phyloP scores from a whole-genome alignment of 2,888 invertebrate species.

The Carcina quercana region DNA sequence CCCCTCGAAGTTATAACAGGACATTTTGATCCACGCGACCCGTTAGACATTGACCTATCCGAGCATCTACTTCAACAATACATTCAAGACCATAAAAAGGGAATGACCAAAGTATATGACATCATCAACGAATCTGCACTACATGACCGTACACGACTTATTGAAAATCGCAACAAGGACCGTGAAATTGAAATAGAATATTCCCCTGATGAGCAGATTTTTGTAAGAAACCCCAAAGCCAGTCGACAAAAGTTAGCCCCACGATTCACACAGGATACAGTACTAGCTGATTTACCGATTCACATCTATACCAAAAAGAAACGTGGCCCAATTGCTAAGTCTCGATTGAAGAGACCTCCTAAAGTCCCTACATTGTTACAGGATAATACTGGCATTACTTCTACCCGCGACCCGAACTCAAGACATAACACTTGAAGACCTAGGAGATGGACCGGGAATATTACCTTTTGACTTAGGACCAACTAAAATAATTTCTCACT shows the following conservation, averaged over 20 bases:
- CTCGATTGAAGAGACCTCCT: constrained; percentile 1
- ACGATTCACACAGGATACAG: constrained; percentile 10
- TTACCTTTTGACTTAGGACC: constrained; percentile 7
- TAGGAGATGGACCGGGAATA: constrained; percentile 8
- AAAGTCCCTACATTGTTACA: not conserved
- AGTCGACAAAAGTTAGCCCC: constrained; percentile 10
- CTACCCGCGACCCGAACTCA: constrained; percentile 1
- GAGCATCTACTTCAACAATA: constrained; percentile 10
- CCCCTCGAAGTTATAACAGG: not conserved
- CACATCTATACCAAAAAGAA: constrained; percentile 4
- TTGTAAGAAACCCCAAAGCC: constrained; percentile 12
- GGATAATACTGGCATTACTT: not conserved
- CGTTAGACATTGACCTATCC: not conserved
- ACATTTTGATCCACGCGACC: constrained; percentile 3
- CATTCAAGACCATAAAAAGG: constrained; percentile 1
- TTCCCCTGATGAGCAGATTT: constrained; percentile 11
- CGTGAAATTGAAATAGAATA: constrained; percentile 14
- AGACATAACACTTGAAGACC: constrained; percentile 10
- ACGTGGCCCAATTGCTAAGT: constrained; percentile 3
- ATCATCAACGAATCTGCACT: constrained; percentile 7
- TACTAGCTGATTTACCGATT: constrained; percentile 2
- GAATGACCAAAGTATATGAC: constrained; percentile 12
- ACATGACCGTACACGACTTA: constrained; percentile 4
- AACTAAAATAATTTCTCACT: constrained; percentile 4
- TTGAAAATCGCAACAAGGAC: constrained; percentile 8